Conservation (phyloP, 2,888 invertebrate genomes). For the Epistrophe eligans region DNA sequence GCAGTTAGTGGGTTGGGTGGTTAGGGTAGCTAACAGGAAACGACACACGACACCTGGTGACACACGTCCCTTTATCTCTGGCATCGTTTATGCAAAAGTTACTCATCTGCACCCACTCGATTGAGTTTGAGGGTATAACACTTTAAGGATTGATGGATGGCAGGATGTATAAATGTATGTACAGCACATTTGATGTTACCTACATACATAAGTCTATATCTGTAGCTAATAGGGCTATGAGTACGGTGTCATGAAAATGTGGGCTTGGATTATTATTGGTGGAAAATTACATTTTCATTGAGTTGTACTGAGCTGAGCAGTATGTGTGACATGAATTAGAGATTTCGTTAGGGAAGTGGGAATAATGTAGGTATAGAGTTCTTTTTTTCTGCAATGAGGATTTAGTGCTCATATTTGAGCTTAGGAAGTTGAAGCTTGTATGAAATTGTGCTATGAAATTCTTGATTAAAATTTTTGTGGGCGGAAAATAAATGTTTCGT, state of each 20-base stretch:
- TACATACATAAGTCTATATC: neutral
- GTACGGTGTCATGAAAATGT: conserved; percentile 24
- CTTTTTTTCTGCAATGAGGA: neutral
- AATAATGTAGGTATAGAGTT: neutral
- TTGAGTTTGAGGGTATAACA: conserved; percentile 23
- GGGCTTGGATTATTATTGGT: conserved; percentile 69
- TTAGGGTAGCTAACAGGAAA: neutral
- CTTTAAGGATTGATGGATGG: conserved; percentile 30
- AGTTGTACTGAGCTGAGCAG: conserved; percentile 51
- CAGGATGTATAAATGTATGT: neutral
- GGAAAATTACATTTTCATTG: conserved; percentile 76
- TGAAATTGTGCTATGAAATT: neutral
- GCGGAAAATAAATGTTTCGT: conserved; percentile 12
- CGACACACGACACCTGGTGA: conserved; percentile 38
- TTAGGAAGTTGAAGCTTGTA: neutral
- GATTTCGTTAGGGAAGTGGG: conserved; percentile 35
- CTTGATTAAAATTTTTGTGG: neutral
- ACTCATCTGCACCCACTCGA: conserved; percentile 14
- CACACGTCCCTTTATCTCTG: conserved; percentile 10
- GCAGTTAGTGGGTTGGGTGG: neutral
- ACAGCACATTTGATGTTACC: neutral
- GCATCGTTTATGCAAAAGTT: conserved; percentile 18
- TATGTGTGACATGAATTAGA: conserved; percentile 72
- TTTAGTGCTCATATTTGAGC: neutral
- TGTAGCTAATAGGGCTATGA: conserved; percentile 3